phyloP scores from a whole-genome alignment of 2,797 vertebrate genomes.

The Heliangelus exortis region DNA sequence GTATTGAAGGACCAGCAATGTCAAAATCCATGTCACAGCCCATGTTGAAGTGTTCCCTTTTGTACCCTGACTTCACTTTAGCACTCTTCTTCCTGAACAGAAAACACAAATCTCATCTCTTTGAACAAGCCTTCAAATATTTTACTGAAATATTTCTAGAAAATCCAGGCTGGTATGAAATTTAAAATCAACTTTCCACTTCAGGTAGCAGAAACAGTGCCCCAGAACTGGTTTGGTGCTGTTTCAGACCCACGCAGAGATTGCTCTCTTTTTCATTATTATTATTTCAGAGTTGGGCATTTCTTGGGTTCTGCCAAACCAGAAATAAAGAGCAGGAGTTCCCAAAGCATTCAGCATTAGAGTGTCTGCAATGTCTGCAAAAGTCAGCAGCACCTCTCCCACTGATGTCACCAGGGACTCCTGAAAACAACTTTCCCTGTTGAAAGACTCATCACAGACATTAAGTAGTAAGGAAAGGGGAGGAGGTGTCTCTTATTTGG shows the following conservation, averaged over 20 bases:
- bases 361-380: not conserved
- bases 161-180: not conserved
- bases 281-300: not conserved
- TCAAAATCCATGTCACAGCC: slow-evolving; percentile 96
- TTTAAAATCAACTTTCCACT: not conserved
- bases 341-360: not conserved
- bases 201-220: not conserved
- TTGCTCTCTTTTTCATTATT: not conserved
- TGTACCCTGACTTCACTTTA: slow-evolving; percentile 93
- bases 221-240: not conserved
- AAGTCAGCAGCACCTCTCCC: not conserved
- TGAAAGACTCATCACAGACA: not conserved
- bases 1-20: slow-evolving; percentile 92
- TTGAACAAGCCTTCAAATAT: not conserved
- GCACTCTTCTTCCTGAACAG: slow-evolving; percentile 91
- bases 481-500: not conserved
- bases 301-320: not conserved
- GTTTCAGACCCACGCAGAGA: not conserved
- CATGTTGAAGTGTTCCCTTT: slow-evolving; percentile 92
- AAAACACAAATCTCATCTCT: not conserved
- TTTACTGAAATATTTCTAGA: not conserved
- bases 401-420: not conserved
- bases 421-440: not conserved
- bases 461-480: not conserved
- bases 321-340: not conserved